Evolutionary conservation across 1,140 invertebrate genomes (phyloP), one percentile per base, ranked within the genome.

Genomic region (Eriosoma lanigerum): DNA sequence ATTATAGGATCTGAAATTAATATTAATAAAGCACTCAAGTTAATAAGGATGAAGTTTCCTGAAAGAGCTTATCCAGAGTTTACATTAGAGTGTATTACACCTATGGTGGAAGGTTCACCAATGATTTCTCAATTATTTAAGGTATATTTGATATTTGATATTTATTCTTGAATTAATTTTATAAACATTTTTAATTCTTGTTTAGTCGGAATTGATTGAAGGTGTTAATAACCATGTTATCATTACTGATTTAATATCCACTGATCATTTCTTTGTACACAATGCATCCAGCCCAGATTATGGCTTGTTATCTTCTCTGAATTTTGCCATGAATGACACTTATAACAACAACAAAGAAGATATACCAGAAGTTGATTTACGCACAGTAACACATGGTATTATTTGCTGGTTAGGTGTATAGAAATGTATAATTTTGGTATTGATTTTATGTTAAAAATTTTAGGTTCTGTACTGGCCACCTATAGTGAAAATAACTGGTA

Each of bases 151-250:
- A 12, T 21, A 46, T 17, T 24, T 3, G 4, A 17, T 64, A 26
- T 56, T 44, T 68, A 19, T 80, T 48, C 15, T 68, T 64, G n/a
- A n/a, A 10, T 56, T n/a, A 48, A 15, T 24, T 70, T 4, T 15
- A 38, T 4, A 38, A 62, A 60, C 8, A 38, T 21, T 46, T 78
- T 58, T 72, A 62, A 52, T 60, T 66, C n/a, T 4, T 81, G 19
- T 66, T 44, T 60, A 82, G 82, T 76, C 81, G 17, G 73, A 82
- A 81, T 60, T 82, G 52, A 81, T 82, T 52, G 82, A 82, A 81
- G 94, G 93, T 62, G 92, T 98, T n/a, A 94, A 94, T 84, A 95
- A 96, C 84, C 96, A 98, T 86, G 93, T 97, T 1, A 90, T 93
- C 66, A 88, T 98, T 64, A 95, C 93, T 83, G 92, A 91, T 82